Conservation (phyloP, 1,140 invertebrate genomes). For the Subanguina moxae region DNA sequence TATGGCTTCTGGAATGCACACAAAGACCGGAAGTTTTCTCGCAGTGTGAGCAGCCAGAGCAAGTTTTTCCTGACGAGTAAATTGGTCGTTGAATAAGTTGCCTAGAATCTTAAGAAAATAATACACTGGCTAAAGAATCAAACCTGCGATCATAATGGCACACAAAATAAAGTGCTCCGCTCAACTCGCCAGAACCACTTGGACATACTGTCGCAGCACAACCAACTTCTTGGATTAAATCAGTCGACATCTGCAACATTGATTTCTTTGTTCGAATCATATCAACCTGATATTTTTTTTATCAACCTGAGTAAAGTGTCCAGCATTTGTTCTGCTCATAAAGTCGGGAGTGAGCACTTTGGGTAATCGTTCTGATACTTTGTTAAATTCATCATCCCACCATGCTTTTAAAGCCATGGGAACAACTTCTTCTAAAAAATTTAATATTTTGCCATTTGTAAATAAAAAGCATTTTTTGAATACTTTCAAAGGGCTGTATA, state of each 20-base stretch:
- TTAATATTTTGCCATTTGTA: too few species aligned
- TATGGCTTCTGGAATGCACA: not conserved
- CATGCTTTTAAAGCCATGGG: not conserved
- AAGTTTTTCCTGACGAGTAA: not conserved
- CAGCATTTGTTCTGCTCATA: not conserved
- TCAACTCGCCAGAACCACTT: not conserved
- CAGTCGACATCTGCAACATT: not conserved
- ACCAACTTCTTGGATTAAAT: not conserved
- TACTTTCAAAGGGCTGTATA: too few species aligned
- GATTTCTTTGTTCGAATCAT: too few species aligned
- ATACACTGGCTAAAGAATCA: not conserved
- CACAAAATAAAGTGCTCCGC: not conserved
- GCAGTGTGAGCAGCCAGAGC: not conserved
- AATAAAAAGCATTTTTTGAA: too few species aligned
- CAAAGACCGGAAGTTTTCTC: not conserved
- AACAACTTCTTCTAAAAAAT: not conserved
- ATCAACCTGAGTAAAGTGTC: not conserved
- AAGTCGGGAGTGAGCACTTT: not conserved
- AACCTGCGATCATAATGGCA: not conserved
- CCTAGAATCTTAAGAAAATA: not conserved
- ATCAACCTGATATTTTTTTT: too few species aligned
- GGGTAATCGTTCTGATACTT: not conserved
- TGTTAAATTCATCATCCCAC: not conserved
- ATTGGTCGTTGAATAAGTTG: not conserved
- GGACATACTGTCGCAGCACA: constrained; percentile 4